phyloP scores from a whole-genome alignment of 2,797 vertebrate genomes.

The Poeciliopsis turneri region DNA sequence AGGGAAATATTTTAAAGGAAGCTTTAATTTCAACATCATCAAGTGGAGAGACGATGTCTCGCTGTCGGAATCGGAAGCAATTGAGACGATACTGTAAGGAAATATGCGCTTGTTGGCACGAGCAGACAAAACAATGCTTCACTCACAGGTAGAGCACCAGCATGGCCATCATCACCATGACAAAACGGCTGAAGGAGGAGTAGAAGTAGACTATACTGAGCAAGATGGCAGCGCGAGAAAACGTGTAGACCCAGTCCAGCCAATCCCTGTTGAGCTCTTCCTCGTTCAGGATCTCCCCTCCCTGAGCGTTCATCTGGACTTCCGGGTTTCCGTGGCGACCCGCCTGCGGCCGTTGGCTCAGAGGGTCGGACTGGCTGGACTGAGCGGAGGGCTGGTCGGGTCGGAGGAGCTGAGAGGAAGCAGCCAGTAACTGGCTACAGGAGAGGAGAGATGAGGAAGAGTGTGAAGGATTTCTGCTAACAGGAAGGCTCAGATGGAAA shows the following conservation, averaged over 20 bases:
- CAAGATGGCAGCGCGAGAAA: slow-evolving; percentile 89
- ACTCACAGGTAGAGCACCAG: slow-evolving; percentile 96
- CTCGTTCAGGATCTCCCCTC: slow-evolving; percentile 89
- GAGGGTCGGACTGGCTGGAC: slow-evolving; percentile 59
- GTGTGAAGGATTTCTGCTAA: neutral
- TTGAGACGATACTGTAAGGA: neutral
- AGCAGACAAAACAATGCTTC: neutral
- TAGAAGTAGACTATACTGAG: slow-evolving; percentile 98
- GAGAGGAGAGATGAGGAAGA: slow-evolving; percentile 1
- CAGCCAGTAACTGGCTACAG: slow-evolving; percentile 86
- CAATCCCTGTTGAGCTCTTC: slow-evolving; percentile 94
- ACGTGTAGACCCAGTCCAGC: slow-evolving; percentile 95
- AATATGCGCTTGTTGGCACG: too few relatives aligned
- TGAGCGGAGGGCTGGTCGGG: slow-evolving; percentile 62
- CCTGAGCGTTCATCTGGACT: slow-evolving; percentile 92
- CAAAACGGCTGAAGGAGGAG: slow-evolving; percentile 93
- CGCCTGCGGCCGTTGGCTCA: slow-evolving; percentile 81
- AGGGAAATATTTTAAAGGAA: neutral
- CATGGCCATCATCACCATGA: slow-evolving; percentile 97
- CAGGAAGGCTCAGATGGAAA: neutral
- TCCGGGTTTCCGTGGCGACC: slow-evolving; percentile 85
- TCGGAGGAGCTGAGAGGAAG: slow-evolving; percentile 83
- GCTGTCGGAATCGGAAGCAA: neutral
- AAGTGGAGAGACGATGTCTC: neutral
- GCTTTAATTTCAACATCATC: neutral